phyloP scores from a whole-genome alignment of 2,113 vertebrate genomes.

The Phoxinus phoxinus region DNA sequence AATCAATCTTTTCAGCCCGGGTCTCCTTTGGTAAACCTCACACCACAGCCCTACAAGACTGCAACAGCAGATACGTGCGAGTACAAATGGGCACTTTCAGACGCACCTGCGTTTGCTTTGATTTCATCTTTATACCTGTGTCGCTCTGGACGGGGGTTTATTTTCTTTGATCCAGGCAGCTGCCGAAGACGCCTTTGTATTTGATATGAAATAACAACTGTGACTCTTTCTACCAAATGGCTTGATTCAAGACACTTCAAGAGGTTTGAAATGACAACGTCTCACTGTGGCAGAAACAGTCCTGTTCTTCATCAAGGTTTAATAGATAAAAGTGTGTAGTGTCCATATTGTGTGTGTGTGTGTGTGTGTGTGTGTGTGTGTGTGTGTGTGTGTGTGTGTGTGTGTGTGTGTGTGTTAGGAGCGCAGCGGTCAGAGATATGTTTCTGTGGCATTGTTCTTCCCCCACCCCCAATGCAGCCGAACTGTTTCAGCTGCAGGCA shows the following conservation, averaged over 20 bases:
- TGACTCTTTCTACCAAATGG: not conserved
- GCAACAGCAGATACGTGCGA: slow-evolving; percentile 50
- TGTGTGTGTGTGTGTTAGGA: slow-evolving; percentile 14
- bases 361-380: not conserved
- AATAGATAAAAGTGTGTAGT: not conserved
- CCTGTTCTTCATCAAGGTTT: not conserved
- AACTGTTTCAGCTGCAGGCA: slow-evolving; percentile 65
- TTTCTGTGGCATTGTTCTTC: slow-evolving; percentile 50
- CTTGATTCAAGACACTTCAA: not conserved
- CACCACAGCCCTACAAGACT: slow-evolving; percentile 62
- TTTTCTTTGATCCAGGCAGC: slow-evolving; percentile 20
- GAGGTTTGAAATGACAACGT: not conserved
- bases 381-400: not conserved
- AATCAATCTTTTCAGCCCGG: slow-evolving; percentile 65
- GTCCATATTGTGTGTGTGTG: slow-evolving; percentile 17
- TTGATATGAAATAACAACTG: not conserved
- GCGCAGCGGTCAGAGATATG: slow-evolving; percentile 36
- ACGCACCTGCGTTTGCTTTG: slow-evolving; percentile 50
- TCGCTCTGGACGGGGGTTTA: not conserved
- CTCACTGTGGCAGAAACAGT: not conserved
- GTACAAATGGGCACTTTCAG: slow-evolving; percentile 48
- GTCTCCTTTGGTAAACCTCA: slow-evolving; percentile 55
- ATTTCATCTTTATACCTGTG: slow-evolving; percentile 25
- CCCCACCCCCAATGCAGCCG: slow-evolving; percentile 48
- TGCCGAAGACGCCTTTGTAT: slow-evolving; percentile 26